Conservation (phyloP, 1,140 invertebrate genomes). For the Venturia canescens region DNA sequence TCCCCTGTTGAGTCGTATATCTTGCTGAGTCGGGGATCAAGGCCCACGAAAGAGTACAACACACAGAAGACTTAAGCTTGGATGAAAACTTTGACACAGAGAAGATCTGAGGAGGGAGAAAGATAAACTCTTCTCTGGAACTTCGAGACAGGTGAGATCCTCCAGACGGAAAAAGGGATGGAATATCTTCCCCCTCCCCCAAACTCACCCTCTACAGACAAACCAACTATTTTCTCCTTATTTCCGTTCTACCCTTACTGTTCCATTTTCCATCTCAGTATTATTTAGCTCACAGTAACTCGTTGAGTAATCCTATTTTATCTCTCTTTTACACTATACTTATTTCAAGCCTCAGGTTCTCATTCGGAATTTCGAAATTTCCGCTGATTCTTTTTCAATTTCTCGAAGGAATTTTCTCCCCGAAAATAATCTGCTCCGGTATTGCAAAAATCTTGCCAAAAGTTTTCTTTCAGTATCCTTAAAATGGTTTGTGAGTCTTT, state of each 20-base stretch:
- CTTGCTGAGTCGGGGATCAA: constrained; percentile 14
- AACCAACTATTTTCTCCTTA: background rate
- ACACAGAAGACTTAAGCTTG: background rate
- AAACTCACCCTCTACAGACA: background rate
- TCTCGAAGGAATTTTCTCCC: too few relatives aligned
- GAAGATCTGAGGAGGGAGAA: constrained; percentile 1
- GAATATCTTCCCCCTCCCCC: background rate
- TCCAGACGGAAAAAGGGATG: constrained; percentile 22
- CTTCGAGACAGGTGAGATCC: background rate
- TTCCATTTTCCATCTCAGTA: constrained; percentile 25
- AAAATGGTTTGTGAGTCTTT: too few relatives aligned
- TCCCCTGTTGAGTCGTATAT: constrained; percentile 8
- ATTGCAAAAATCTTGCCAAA: too few relatives aligned
- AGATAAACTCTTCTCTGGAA: constrained; percentile 11
- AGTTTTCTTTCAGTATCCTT: too few relatives aligned
- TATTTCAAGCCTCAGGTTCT: too few relatives aligned
- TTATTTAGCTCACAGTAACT: too few relatives aligned
- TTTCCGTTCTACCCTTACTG: background rate
- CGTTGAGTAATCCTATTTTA: too few relatives aligned
- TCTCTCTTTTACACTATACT: too few relatives aligned
- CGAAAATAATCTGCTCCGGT: too few relatives aligned
- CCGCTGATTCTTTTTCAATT: too few relatives aligned
- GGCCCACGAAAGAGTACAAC: background rate
- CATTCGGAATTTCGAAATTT: too few relatives aligned
- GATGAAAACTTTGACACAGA: background rate